Evolutionary conservation across 2,888 invertebrate species (phyloP).

Genomic region (Folsomia manolachei): DNA sequence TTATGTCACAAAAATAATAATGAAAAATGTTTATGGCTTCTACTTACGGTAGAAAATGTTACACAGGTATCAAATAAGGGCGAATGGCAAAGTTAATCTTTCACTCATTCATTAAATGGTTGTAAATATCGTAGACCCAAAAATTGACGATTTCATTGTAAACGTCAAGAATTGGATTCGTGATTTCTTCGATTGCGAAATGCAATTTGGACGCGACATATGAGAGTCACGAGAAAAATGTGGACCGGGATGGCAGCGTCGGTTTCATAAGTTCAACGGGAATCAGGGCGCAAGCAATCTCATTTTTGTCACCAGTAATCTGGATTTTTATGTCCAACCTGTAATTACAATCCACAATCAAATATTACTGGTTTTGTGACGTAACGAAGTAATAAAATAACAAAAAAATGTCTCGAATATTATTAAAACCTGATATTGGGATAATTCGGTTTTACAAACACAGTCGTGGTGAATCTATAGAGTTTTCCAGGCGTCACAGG

Average conservation of each 20-base stretch:
- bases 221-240: neutral
- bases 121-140: neutral
- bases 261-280: constrained; percentile 37
- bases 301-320: constrained; percentile 22
- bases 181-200: neutral
- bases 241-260: neutral
- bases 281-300: constrained; percentile 38
- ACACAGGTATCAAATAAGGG: neutral
- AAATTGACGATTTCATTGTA: neutral
- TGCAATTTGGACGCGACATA: neutral
- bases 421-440: constrained; percentile 19
- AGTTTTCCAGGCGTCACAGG: constrained; percentile 25
- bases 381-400: too few species aligned
- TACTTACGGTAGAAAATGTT: too few species aligned
- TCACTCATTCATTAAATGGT: neutral
- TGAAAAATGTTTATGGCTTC: too few species aligned
- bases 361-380: too few species aligned
- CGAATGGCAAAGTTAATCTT: neutral
- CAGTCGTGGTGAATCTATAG: constrained; percentile 27
- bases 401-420: neutral
- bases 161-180: neutral
- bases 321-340: constrained; percentile 31
- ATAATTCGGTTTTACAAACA: constrained; percentile 22
- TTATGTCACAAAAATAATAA: too few species aligned
- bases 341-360: neutral